Conservation (phyloP, 2,113 vertebrate genomes). For the Labeo rohita region DNA sequence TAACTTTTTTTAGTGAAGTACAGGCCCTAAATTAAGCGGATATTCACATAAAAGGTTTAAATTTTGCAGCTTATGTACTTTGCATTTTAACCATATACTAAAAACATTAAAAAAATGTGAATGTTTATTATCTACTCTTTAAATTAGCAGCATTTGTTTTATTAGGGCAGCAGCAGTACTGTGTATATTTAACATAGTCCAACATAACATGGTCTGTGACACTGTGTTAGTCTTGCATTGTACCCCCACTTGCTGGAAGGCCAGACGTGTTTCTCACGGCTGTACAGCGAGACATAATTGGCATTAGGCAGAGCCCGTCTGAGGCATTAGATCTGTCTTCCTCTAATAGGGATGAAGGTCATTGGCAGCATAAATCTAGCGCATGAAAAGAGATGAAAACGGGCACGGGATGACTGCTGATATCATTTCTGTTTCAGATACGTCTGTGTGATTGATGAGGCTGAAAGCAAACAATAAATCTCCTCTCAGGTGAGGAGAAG, state of each 20-base stretch:
- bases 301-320: constrained; percentile 49
- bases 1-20: neutral
- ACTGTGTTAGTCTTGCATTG: constrained; percentile 39
- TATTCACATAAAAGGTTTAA: neutral
- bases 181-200: neutral
- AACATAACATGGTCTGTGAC: constrained; percentile 14
- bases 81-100: neutral
- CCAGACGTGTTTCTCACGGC: constrained; percentile 41
- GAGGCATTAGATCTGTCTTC: constrained; percentile 54
- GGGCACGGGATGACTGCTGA: constrained; percentile 46
- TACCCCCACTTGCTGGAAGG: constrained; percentile 52
- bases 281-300: constrained; percentile 46
- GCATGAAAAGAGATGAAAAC: constrained; percentile 48
- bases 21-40: neutral
- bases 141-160: neutral
- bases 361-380: constrained; percentile 48
- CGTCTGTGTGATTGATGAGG: constrained; percentile 56
- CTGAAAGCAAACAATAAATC: constrained; percentile 50
- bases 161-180: neutral
- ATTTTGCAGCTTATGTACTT: neutral
- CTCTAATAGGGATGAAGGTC: constrained; percentile 56
- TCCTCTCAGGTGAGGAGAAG: constrained; percentile 45
- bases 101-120: neutral
- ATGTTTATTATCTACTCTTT: neutral
- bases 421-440: constrained; percentile 53